Conservation (phyloP, 1,140 invertebrate species). For the Liolophura sinensis region DNA sequence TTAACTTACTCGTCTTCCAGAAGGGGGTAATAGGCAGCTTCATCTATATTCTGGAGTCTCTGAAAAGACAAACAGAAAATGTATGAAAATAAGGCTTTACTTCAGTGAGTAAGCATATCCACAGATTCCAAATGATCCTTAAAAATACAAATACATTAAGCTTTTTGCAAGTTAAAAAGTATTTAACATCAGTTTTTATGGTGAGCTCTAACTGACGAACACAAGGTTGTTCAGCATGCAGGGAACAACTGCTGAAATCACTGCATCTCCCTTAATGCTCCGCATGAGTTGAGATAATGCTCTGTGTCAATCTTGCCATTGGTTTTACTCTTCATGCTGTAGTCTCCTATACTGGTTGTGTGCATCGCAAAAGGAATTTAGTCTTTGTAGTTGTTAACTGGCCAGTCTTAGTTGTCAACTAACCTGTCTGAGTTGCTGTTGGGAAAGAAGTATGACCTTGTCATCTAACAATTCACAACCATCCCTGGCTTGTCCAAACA, state of each 20-base stretch:
- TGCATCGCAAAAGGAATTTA: too few relatives aligned
- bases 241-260: too few relatives aligned
- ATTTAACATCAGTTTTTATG: too few relatives aligned
- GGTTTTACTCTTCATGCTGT: too few relatives aligned
- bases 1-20: slow-evolving; percentile 66
- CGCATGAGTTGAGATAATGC: too few relatives aligned
- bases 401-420: neutral
- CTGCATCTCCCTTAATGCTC: too few relatives aligned
- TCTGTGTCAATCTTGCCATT: too few relatives aligned
- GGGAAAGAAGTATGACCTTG: slow-evolving; percentile 78
- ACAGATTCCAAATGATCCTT: neutral
- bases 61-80: slow-evolving; percentile 22
- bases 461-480: slow-evolving; percentile 80
- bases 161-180: neutral
- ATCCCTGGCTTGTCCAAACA: slow-evolving; percentile 76
- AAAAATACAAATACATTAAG: neutral
- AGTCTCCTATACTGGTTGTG: too few relatives aligned
- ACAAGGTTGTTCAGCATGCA: too few relatives aligned
- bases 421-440: slow-evolving; percentile 72
- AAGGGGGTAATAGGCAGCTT: slow-evolving; percentile 78
- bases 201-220: too few relatives aligned
- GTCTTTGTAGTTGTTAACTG: too few relatives aligned
- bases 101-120: neutral
- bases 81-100: too few relatives aligned
- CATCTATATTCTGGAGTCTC: slow-evolving; percentile 76